A percentile compares a stretch with the other conserved stretches of the same genome.
Conservation (phyloP, 2,113 vertebrate species). For the Brachypteracias leptosomus region DNA sequence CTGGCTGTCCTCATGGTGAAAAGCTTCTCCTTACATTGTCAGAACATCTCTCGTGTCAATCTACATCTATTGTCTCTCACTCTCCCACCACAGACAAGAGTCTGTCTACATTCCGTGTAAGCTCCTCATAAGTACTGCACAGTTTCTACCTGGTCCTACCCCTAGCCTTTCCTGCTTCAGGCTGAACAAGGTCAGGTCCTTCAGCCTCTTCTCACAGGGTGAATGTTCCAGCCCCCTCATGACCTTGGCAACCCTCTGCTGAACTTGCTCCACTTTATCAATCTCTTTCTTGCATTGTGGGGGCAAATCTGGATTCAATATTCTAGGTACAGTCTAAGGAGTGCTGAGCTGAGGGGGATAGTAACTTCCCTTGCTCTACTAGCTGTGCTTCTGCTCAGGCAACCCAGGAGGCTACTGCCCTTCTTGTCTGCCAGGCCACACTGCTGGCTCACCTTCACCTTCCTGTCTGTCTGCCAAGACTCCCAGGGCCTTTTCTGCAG, state of each 20-base stretch:
- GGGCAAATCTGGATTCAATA: background rate
- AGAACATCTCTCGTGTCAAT: background rate
- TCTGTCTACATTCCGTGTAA: background rate
- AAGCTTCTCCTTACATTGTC: background rate
- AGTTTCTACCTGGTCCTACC: background rate
- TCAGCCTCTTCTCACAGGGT: background rate
- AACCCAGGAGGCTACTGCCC: background rate
- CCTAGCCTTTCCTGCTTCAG: background rate
- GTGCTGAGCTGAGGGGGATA: background rate
- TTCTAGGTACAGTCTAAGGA: background rate
- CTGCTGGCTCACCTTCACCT: background rate
- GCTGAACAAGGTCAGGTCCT: fast-evolving
- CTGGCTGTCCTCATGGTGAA: background rate
- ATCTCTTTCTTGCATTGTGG: background rate
- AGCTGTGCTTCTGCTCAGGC: background rate
- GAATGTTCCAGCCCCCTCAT: background rate
- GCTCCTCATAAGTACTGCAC: background rate
- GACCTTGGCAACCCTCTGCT: background rate
- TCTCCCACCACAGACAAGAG: background rate
- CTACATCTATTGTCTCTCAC: background rate
- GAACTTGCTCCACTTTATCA: background rate
- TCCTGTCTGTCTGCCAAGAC: background rate
- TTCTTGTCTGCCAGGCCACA: background rate
- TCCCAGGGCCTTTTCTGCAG: background rate
- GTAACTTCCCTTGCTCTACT: background rate